Conservation (phyloP, 2,888 invertebrate species). For the Ctena decussata region DNA sequence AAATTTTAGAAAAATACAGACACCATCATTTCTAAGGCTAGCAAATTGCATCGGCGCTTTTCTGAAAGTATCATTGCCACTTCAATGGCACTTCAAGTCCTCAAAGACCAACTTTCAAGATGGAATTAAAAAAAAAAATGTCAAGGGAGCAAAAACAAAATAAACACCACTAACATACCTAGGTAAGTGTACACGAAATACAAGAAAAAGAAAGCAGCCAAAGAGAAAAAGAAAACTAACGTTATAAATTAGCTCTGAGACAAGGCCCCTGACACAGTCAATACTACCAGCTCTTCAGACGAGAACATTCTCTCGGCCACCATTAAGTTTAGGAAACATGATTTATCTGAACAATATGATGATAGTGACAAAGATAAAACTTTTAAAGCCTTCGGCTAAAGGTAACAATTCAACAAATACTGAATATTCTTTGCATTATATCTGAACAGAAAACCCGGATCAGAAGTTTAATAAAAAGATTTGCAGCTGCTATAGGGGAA, state of each 20-base stretch:
- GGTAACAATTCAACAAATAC: neutral
- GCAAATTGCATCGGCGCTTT: neutral
- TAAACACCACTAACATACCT: neutral
- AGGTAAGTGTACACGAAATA: neutral
- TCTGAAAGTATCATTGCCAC: neutral
- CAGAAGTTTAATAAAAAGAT: no score
- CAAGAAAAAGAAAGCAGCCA: neutral
- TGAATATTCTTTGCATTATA: neutral
- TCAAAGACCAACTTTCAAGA: neutral
- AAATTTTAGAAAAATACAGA: no score
- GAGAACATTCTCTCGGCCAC: neutral
- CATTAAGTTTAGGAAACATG: neutral
- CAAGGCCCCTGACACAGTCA: neutral
- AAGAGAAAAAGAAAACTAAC: neutral
- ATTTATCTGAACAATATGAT: neutral
- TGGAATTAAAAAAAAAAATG: neutral
- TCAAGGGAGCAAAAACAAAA: neutral
- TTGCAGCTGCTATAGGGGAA: neutral
- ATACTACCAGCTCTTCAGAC: neutral
- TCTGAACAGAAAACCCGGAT: neutral
- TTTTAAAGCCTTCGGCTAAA: neutral
- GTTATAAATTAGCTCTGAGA: neutral
- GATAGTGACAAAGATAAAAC: neutral
- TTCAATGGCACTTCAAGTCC: neutral
- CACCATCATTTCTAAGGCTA: neutral